phyloP scores from a whole-genome alignment of 2,113 vertebrate genomes.

The Halcyon malimbica region DNA sequence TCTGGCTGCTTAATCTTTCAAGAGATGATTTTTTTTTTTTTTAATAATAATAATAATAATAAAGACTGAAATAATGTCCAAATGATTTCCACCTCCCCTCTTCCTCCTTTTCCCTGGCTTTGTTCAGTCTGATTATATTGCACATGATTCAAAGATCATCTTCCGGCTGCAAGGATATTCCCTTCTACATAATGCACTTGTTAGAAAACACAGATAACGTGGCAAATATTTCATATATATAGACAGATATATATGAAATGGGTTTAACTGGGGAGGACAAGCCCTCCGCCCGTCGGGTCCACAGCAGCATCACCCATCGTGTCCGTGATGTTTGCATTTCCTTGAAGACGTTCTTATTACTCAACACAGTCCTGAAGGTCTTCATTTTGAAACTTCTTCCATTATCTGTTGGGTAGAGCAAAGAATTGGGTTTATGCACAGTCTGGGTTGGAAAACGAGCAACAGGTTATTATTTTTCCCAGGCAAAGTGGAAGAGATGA shows the following conservation, averaged over 20 bases:
- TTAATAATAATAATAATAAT: not conserved
- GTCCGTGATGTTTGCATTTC: not conserved
- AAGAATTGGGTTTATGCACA: constrained; percentile 7
- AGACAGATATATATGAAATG: not conserved
- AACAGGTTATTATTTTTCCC: not conserved
- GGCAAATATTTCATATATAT: not conserved
- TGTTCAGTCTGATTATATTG: constrained; percentile 21
- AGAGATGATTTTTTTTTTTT: not conserved
- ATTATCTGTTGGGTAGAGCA: constrained; percentile 66
- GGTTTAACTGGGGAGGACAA: constrained; percentile 22
- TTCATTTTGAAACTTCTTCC: constrained; percentile 39
- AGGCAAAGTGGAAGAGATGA: not conserved
- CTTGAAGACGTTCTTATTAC: not conserved
- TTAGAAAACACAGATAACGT: not conserved
- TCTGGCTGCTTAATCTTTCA: constrained; percentile 31
- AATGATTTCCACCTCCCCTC: not conserved
- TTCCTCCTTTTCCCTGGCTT: constrained; percentile 5
- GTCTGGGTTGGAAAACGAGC: not conserved
- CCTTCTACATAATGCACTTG: constrained; percentile 50
- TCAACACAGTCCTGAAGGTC: constrained; percentile 8
- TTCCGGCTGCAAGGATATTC: constrained; percentile 24
- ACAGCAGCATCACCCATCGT: not conserved
- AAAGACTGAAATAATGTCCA: constrained; percentile 21
- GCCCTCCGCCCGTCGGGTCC: not conserved
- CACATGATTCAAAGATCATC: constrained; percentile 22